Conservation (phyloP, 2,113 vertebrate genomes). For the Toxotes chatareus region DNA sequence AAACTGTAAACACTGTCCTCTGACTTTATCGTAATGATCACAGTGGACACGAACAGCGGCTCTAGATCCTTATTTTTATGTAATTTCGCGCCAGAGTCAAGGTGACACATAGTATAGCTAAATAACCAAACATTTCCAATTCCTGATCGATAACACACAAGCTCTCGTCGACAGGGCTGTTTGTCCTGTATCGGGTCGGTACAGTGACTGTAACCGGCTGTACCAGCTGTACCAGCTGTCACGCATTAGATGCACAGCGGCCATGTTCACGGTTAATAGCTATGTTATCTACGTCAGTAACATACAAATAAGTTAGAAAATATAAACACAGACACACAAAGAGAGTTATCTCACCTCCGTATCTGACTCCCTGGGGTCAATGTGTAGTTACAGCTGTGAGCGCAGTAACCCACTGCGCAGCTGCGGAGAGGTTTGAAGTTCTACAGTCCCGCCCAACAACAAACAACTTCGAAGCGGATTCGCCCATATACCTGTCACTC, state of each 20-base stretch:
- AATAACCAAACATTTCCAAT: neutral
- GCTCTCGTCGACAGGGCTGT: neutral
- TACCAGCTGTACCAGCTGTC: slow-evolving; percentile 10
- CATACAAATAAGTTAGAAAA: neutral
- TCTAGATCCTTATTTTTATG: neutral
- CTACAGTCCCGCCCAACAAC: neutral
- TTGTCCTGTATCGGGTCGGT: slow-evolving; percentile 4
- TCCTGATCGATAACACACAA: slow-evolving; percentile 27
- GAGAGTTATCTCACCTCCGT: slow-evolving; percentile 42
- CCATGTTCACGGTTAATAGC: neutral
- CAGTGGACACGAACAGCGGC: neutral
- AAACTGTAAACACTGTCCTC: neutral
- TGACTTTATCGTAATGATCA: neutral
- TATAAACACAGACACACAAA: neutral
- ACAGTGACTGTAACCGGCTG: neutral
- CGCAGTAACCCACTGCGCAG: slow-evolving; percentile 50
- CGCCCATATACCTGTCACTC: slow-evolving; percentile 12
- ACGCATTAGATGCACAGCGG: neutral
- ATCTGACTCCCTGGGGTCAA: slow-evolving; percentile 34
- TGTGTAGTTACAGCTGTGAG: slow-evolving; percentile 9
- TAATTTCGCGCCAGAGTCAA: neutral
- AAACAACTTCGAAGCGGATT: slow-evolving; percentile 14
- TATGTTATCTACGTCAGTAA: neutral
- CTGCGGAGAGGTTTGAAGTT: slow-evolving; percentile 11
- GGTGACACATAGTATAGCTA: neutral